phyloP scores from a whole-genome alignment of 2,113 vertebrate species.

The Mirounga angustirostris region DNA sequence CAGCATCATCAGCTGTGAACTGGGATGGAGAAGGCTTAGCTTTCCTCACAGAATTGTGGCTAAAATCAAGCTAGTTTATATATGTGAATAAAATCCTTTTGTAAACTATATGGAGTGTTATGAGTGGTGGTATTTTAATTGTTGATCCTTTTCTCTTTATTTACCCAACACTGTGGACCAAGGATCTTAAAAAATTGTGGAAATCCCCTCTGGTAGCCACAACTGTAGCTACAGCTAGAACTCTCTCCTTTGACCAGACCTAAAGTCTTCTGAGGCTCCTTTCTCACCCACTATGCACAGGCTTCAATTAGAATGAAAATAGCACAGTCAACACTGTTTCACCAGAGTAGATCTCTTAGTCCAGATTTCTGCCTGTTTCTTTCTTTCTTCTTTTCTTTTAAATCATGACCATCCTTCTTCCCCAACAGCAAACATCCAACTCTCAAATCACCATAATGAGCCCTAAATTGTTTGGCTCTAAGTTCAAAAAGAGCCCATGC shows the following conservation, averaged over 20 bases:
- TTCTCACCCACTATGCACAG: not conserved
- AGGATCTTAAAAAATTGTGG: not conserved
- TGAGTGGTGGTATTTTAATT: not conserved
- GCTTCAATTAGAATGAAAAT: conserved; percentile 18
- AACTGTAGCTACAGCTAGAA: not conserved
- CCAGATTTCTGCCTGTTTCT: not conserved
- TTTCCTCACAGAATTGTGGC: not conserved
- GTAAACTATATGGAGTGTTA: not conserved
- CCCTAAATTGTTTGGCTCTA: not conserved
- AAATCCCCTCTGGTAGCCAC: not conserved
- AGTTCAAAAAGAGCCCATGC: not conserved
- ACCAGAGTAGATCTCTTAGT: not conserved
- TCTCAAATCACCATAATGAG: not conserved
- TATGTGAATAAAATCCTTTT: not conserved
- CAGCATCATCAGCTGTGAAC: not conserved
- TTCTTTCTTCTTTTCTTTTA: not conserved
- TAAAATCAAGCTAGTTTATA: not conserved
- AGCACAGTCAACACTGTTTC: not conserved
- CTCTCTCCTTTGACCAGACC: not conserved
- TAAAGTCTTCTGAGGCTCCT: not conserved
- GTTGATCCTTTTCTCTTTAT: not conserved
- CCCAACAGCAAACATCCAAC: not conserved
- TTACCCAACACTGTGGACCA: not conserved
- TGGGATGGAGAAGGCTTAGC: not conserved
- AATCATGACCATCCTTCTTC: not conserved